These are phyloP conservation scores for Drosophila incognita DNA, from an alignment of 2,888 invertebrate species.

Conservation along the genomic window DNA sequence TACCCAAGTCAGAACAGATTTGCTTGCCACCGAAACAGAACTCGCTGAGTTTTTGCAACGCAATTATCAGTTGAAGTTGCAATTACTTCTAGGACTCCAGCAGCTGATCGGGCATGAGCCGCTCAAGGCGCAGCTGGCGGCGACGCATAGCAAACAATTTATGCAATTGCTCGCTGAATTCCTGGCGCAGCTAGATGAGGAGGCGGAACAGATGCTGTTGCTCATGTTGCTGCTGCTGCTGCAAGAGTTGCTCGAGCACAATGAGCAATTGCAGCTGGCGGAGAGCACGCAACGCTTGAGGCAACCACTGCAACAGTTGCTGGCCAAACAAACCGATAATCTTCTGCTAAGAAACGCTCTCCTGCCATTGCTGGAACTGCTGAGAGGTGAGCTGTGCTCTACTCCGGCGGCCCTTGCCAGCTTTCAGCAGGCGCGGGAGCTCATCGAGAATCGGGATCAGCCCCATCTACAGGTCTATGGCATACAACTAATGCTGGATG, in stretches of 20 bases:
- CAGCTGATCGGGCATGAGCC: slow-evolving; percentile 79
- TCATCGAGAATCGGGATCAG: slow-evolving; percentile 76
- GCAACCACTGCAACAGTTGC: slow-evolving; percentile 48
- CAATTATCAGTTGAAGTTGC: slow-evolving; percentile 75
- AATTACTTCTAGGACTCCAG: slow-evolving; percentile 80
- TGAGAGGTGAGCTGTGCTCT: slow-evolving; percentile 48
- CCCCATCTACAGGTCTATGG: slow-evolving; percentile 84
- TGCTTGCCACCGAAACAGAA: slow-evolving; percentile 77
- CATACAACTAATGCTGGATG: slow-evolving; percentile 80
- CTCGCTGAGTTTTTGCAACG: slow-evolving; percentile 68
- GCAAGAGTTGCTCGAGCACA: slow-evolving; percentile 77
- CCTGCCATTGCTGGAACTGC: slow-evolving; percentile 47
- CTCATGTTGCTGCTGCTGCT: slow-evolving; percentile 75
- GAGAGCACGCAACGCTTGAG: slow-evolving; percentile 40
- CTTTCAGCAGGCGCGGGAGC: slow-evolving; percentile 70
- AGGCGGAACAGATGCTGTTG: slow-evolving; percentile 65
- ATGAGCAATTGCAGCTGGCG: slow-evolving; percentile 37
- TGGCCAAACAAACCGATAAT: slow-evolving; percentile 52
- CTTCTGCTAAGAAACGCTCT: slow-evolving; percentile 63
- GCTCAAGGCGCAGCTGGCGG: slow-evolving; percentile 78
- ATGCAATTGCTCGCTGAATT: slow-evolving; percentile 70
- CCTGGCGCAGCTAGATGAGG: slow-evolving; percentile 48
- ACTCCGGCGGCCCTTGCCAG: slow-evolving; percentile 7
- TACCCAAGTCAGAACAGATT: slow-evolving; percentile 44
- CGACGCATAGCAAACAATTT: slow-evolving; percentile 73